These are phyloP conservation scores for Gortyna flavago DNA, from an alignment of 2,888 invertebrate species.

Conservation along the genomic window DNA sequence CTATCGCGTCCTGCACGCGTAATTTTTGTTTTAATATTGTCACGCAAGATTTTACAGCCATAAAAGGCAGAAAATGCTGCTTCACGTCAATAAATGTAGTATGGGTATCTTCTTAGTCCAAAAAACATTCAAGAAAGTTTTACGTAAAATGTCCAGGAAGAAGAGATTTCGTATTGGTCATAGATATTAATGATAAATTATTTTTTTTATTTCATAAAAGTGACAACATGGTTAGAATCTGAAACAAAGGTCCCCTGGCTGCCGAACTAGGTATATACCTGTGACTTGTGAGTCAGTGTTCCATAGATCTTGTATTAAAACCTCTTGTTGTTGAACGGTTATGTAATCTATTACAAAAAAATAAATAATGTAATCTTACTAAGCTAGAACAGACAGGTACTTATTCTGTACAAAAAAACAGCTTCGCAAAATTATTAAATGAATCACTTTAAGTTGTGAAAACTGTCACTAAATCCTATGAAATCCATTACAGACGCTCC, in stretches of 20 bases:
- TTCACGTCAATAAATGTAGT: neutral
- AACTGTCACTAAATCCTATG: conserved; percentile 32
- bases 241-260: too few species aligned
- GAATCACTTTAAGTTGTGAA: conserved; percentile 11
- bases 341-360: neutral
- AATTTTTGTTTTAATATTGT: neutral
- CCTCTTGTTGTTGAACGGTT: neutral
- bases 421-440: neutral
- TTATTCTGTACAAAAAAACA: neutral
- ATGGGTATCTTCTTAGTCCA: neutral
- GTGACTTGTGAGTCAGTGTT: too few species aligned
- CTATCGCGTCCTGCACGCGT: neutral
- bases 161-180: neutral
- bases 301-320: neutral
- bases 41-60: neutral
- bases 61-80: neutral
- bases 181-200: too few species aligned
- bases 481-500: conserved; percentile 31
- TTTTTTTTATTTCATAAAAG: too few species aligned
- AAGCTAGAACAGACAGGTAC: neutral
- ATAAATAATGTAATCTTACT: neutral
- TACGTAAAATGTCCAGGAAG: neutral
- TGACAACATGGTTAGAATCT: too few species aligned
- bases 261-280: too few species aligned
- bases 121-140: neutral